These are phyloP conservation scores for Cecidostiba fungosa DNA, from an alignment of 2,888 invertebrate species.

Conservation along the genomic window DNA sequence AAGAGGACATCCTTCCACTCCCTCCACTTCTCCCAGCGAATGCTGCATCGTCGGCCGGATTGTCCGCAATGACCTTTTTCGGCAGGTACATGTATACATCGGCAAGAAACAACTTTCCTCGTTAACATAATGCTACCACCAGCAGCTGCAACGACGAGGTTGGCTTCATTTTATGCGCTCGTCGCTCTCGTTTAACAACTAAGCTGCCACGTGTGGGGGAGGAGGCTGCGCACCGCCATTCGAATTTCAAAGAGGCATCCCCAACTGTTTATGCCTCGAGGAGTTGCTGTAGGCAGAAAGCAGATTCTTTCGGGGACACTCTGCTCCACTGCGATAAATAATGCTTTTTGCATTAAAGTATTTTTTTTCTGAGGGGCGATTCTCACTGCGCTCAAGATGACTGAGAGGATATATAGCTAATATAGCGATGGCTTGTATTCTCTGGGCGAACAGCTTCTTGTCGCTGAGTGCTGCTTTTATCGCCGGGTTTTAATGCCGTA, in stretches of 20 bases:
- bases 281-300: not conserved
- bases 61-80: constrained; percentile 24
- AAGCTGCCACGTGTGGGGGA: not conserved
- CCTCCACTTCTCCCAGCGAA: not conserved
- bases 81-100: not conserved
- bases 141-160: not conserved
- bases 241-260: constrained; percentile 18
- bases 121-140: constrained; percentile 50
- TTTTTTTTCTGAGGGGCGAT: not conserved
- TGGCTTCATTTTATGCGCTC: constrained; percentile 22
- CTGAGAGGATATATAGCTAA: no score
- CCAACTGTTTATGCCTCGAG: constrained; percentile 10
- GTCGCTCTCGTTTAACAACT: constrained; percentile 29
- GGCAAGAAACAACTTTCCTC: constrained; percentile 41
- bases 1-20: not conserved
- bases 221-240: not conserved
- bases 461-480: not conserved
- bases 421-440: not conserved
- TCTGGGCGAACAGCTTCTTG: not conserved
- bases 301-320: not conserved
- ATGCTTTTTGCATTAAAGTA: constrained; percentile 44
- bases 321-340: constrained; percentile 37
- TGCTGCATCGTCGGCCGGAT: constrained; percentile 22
- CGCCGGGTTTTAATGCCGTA: not conserved
- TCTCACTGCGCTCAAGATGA: no score